Evolutionary conservation across 2,888 invertebrate genomes (phyloP).

Genomic region (Hydrotaea cyrtoneurina): DNA sequence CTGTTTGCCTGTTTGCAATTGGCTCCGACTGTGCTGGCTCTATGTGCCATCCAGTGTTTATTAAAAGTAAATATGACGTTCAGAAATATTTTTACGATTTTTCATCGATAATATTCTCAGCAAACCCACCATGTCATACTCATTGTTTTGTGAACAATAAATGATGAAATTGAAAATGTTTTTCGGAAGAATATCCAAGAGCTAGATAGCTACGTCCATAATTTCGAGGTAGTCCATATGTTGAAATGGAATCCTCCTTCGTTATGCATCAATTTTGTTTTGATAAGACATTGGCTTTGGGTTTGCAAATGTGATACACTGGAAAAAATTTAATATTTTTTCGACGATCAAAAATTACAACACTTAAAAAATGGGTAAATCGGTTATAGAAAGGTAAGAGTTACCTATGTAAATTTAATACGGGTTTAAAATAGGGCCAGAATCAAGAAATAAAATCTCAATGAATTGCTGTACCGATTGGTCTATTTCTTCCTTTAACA

Average conservation of each 20-base stretch:
- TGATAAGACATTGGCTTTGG: not conserved
- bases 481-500: too few species aligned
- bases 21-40: not conserved
- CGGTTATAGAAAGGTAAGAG: too few species aligned
- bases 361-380: too few species aligned
- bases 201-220: constrained; percentile 12
- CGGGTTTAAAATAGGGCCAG: too few species aligned
- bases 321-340: too few species aligned
- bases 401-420: too few species aligned
- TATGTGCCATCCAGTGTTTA: not conserved
- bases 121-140: not conserved
- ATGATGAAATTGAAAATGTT: constrained; percentile 2
- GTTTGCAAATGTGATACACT: not conserved
- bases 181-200: not conserved
- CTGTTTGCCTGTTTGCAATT: constrained; percentile 2
- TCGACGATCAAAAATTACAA: too few species aligned
- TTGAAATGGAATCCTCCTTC: not conserved
- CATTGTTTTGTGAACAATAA: not conserved
- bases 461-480: too few species aligned
- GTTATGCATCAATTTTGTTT: not conserved
- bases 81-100: not conserved
- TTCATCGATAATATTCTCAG: not conserved
- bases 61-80: constrained; percentile 21
- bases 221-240: constrained; percentile 3
- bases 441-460: too few species aligned